These are phyloP conservation scores for Varanus salvator DNA, from an alignment of 2,113 vertebrate genomes.

Conservation along the genomic window DNA sequence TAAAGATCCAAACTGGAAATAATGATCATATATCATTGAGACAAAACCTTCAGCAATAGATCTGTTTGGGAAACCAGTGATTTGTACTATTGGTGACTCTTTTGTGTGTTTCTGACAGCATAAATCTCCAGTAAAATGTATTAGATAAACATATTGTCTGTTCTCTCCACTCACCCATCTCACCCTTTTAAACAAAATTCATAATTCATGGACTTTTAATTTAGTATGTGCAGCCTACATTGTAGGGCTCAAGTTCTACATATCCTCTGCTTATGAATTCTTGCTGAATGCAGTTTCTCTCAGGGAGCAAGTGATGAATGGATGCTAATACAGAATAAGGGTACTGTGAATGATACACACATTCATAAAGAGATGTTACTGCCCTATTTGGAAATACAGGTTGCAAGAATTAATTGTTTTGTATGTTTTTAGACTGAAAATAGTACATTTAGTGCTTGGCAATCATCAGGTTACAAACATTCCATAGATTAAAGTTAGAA, in stretches of 20 bases:
- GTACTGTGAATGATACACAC: conserved; percentile 11
- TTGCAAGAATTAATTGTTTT: conserved; percentile 41
- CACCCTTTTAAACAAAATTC: conserved; percentile 14
- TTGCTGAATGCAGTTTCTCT: conserved; percentile 24
- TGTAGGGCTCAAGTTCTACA: conserved; percentile 15
- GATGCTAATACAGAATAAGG: conserved; percentile 43
- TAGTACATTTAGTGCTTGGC: conserved; percentile 12
- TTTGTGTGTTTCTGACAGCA: neutral
- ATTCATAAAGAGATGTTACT: neutral
- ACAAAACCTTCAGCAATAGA: neutral
- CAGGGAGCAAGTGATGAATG: conserved; percentile 50
- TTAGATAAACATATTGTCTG: neutral
- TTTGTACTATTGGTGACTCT: neutral
- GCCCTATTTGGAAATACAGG: conserved; percentile 46
- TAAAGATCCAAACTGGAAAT: neutral
- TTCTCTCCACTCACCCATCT: too few species aligned
- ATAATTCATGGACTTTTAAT: conserved; percentile 15
- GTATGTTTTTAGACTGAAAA: conserved; percentile 21
- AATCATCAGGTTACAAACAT: conserved; percentile 58
- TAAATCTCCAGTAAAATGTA: neutral
- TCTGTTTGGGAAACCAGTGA: neutral
- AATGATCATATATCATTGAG: neutral
- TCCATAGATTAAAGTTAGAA: conserved; percentile 38
- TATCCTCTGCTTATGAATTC: conserved; percentile 32
- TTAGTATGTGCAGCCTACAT: conserved; percentile 27